phyloP scores from a whole-genome alignment of 2,888 invertebrate species.

The Camponotus fellah region DNA sequence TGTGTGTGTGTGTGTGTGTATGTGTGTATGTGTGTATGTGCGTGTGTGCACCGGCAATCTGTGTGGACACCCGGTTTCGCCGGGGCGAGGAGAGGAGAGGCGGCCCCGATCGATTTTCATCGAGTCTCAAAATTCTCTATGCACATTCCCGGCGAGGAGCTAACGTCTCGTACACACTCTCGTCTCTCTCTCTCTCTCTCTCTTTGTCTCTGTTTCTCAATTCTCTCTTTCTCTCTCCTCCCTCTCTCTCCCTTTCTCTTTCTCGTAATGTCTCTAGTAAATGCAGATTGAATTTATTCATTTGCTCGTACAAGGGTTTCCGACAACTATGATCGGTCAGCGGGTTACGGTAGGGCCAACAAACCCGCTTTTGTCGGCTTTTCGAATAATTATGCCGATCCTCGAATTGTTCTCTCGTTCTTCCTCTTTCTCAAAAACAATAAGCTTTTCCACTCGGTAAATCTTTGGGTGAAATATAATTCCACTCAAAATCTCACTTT shows the following conservation, averaged over 20 bases:
- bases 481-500: neutral
- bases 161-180: conserved; percentile 58
- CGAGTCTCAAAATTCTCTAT: conserved; percentile 74
- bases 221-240: neutral
- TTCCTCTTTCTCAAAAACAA: neutral
- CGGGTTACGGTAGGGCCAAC: neutral
- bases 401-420: neutral
- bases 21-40: conserved; percentile 54
- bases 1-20: conserved; percentile 61
- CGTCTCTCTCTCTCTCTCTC: neutral
- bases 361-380: neutral
- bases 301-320: conserved; percentile 24
- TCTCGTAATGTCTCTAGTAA: conserved; percentile 23
- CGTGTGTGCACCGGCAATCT: conserved; percentile 70
- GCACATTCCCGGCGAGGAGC: conserved; percentile 64
- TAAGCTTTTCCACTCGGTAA: neutral
- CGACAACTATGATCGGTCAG: conserved; percentile 17
- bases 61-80: conserved; percentile 77
- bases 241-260: neutral
- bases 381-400: neutral
- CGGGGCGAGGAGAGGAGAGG: conserved; percentile 54
- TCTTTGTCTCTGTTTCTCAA: neutral
- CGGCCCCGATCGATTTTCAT: conserved; percentile 73
- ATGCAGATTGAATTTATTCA: conserved; percentile 50
- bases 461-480: conserved; percentile 17